Percentiles rank a stretch among this genome's conserved stretches.
phyloP scores from a whole-genome alignment of 2,113 vertebrate species.

The Corvus hawaiiensis region DNA sequence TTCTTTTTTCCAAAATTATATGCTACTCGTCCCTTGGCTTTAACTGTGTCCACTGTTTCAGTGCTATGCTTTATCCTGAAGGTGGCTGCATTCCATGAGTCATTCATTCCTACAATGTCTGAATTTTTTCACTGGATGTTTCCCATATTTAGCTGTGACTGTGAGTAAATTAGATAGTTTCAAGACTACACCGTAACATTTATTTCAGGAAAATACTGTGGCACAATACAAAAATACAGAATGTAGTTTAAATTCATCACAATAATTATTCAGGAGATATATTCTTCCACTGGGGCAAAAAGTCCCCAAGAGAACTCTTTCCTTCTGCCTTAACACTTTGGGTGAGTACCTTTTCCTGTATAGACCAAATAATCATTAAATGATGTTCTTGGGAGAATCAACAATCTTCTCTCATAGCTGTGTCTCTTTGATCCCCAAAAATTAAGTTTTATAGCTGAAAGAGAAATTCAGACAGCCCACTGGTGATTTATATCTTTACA shows the following conservation, averaged over 20 bases:
- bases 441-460: background rate
- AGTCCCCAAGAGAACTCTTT: background rate
- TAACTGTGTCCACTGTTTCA: background rate
- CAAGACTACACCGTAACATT: background rate
- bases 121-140: background rate
- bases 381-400: background rate
- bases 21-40: background rate
- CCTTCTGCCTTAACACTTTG: background rate
- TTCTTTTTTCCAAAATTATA: background rate
- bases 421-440: background rate
- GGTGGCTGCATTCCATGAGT: background rate
- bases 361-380: background rate
- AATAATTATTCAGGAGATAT: background rate
- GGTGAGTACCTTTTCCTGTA: background rate
- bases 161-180: background rate
- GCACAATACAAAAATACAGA: background rate
- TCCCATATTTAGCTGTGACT: background rate
- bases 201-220: background rate
- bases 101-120: background rate
- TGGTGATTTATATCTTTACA: background rate
- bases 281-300: background rate
- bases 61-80: background rate
- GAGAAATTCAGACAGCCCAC: background rate
- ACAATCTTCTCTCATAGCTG: background rate
- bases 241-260: background rate